Base-by-base conservation (phyloP, 2,797 vertebrate genomes). In the Microhierax caerulescens region DNA sequence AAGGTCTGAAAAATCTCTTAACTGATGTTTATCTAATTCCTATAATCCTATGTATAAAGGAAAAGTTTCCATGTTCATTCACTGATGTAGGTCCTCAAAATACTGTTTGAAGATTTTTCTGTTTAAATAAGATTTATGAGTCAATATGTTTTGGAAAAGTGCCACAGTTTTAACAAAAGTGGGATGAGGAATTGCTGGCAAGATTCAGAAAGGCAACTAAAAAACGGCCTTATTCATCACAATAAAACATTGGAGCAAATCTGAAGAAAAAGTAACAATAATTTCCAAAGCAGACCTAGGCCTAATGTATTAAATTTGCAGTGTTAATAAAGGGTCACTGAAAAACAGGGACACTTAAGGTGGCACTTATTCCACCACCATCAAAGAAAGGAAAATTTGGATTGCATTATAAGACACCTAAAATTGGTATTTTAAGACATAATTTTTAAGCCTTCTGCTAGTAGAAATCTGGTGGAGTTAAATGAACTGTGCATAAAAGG, bases 41-140 rank as follows among this genome's bases (percentile, higher is more conserved):
- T 75, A 11, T 93, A 81, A 96, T 95, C 90, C 64, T 96, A 5
- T 93, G 97, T 98, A 72, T 95, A 95, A 92, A 91, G 91, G 51
- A 84, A 87, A 95, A 92, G 4, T 92, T 97, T 96, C 60, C 47
- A 78, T 87, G 91, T 95, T 87, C 82, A 59, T 88, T 92, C 47
- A 54, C 63, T 94, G 94, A 50, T 95, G 90, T 94, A 92, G 96
- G 95, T 96, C 96, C 13, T 7, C 43, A 91, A 90, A 88, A 83
- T 59, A 75, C 73, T 60, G 41, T 93, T 91, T 94, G 45, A 96
- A 95, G 50, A 48, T 50, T 59, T 93, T 94, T 88, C 91, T 94
- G 61, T 73, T 90, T 85, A 86, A 92, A 24, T 72, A 75, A 90
- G 61, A 91, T 96, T 97, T 94, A 93, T 88, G 73, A 95, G 77